Evolutionary conservation across 1,140 invertebrate species (phyloP), one percentile per base, ranked within the genome.

Genomic region (Dryas iulia): DNA sequence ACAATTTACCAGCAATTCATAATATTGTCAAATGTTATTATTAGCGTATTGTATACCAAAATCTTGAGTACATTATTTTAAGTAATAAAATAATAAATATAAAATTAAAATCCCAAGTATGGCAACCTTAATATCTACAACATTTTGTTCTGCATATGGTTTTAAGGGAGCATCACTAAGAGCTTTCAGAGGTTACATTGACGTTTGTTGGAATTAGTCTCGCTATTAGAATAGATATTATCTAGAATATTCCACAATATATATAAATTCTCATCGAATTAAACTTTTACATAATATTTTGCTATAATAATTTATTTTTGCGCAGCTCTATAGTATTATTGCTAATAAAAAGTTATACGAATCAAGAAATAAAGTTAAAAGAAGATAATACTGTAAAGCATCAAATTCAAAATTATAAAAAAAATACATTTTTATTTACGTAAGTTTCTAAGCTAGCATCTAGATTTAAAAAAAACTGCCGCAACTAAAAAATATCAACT

Each of bases 141-240:
- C 1, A 8, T 6, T 7, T 31, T 31, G 30, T 14, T 47, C 18
- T 47, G 14, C 8, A 47, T 14, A 47, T 39, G 52, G 30, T 47
- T 61, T 56, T 61, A 61, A 61, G 59, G 67, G 25, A 62, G 33
- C 67, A 63, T 54, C 60, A 57, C 12, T 47, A 30, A 60, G 25
- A 62, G 67, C 60, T 69, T 69, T 53, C 47, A 25, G 23, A 11
- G 47, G 23, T 54, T 62, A 14, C 57, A 14, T 63, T 58, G 60
- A 47, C 53, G 25, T 56, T 69, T 35, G 30, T 68, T 56, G 39
- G 24, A 56, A 61, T 61, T 61, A 61, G 59, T 56, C 33, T 61
- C 58, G 52, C 52, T 61, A 68, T 35, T 68, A 68, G 52, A 25
- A 28, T 68, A 68, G 59, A 59, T 61, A 53, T 59, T 59, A n/a